Conservation (phyloP, 2,113 vertebrate species). For the Toxostoma redivivum region DNA sequence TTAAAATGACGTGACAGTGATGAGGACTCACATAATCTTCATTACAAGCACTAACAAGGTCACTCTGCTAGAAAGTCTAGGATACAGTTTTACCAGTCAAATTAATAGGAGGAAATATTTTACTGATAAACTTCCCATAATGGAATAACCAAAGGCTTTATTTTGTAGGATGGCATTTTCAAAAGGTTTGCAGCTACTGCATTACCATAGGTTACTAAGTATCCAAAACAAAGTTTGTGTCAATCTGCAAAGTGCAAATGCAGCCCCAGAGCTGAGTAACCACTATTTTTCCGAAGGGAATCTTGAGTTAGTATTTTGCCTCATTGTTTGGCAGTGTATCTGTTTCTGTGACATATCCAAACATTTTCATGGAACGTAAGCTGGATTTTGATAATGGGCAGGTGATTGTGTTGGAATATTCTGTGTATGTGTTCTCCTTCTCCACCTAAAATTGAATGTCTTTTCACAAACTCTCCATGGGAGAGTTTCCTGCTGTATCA, state of each 20-base stretch:
- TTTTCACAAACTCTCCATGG: not conserved
- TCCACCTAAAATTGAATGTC: not conserved
- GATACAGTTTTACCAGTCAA: not conserved
- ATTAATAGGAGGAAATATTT: not conserved
- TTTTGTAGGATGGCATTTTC: not conserved
- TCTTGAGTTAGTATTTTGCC: not conserved
- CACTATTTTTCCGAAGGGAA: not conserved
- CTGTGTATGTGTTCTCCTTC: not conserved
- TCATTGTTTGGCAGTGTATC: not conserved
- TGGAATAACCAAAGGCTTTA: not conserved
- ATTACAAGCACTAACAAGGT: not conserved
- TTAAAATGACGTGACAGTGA: not conserved
- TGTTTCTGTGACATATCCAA: not conserved
- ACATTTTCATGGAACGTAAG: not conserved
- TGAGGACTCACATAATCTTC: not conserved
- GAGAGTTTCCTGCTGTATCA: not conserved
- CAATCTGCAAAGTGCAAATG: not conserved
- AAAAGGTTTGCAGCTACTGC: not conserved
- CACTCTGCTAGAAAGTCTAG: not conserved
- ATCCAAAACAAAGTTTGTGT: not conserved
- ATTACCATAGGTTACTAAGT: not conserved
- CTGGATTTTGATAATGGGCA: not conserved
- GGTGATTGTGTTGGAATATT: not conserved
- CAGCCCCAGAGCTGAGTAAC: not conserved
- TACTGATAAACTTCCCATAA: not conserved